Evolutionary conservation across 2,797 vertebrate species (phyloP).

Genomic region (Macropus fuliginosus): DNA sequence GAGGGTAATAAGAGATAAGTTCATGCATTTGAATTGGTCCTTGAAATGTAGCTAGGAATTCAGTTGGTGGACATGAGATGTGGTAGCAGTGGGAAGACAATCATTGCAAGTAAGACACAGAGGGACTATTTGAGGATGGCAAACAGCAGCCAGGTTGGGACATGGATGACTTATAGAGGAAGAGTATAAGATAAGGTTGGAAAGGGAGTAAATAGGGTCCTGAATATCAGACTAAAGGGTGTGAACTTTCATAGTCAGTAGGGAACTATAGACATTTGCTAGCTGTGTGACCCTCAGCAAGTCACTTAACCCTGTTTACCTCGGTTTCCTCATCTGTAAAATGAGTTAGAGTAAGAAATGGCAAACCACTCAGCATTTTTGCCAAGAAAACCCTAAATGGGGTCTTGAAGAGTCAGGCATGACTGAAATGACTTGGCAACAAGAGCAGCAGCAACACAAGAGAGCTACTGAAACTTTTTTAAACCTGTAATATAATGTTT

Average conservation of each 20-base stretch:
- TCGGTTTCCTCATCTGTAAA: neutral
- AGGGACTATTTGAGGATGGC: neutral
- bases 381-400: neutral
- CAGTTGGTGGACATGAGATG: neutral
- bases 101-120: neutral
- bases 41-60: neutral
- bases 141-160: neutral
- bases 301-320: neutral
- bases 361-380: neutral
- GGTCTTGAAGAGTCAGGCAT: neutral
- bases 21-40: neutral
- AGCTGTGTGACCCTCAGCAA: neutral
- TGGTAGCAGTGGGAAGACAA: neutral
- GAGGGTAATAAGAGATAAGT: neutral
- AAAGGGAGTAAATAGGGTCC: neutral
- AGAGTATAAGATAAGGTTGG: neutral
- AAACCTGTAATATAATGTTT: neutral
- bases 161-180: neutral
- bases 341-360: neutral
- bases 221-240: neutral
- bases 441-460: neutral
- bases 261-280: neutral
- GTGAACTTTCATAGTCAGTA: neutral
- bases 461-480: neutral
- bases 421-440: neutral